Evolutionary conservation across 2,888 invertebrate genomes (phyloP), one percentile per base, ranked within the genome.

Genomic region (Monoplex corrugatus): DNA sequence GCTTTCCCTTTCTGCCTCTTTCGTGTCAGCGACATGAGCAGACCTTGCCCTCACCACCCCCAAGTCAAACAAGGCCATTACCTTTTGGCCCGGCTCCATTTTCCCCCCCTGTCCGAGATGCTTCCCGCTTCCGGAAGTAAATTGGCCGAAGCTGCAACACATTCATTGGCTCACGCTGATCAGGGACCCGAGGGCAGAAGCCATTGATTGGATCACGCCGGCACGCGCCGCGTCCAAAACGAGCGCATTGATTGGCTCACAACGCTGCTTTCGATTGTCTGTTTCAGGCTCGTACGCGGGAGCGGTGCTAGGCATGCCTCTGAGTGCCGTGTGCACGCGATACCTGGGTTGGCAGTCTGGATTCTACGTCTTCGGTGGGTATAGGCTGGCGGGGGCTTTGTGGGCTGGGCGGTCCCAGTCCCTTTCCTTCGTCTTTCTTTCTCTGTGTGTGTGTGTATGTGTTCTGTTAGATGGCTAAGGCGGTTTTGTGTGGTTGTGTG

Each of bases 291-390:
- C 99, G 5, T 99, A 99, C 96, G 99, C 99, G 0, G 99, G 99
- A 40, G 98, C 99, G 85, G 99, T 99, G 90, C 97, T 99, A 91
- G 99, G 98, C 32, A 97, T 98, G 97, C 99, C 99, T 0, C 97
- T 99, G n/a, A 99, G 99, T 28, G 99, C 98, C 0, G 97, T 98
- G 86, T 97, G 99, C 87, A 98, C 98, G 0, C 97, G 98, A 94
- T 97, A 97, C 94, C 97, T 99, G 89, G 98, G 98, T 43, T 99
- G 99, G 98, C 97, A 98, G 93, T 98, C 98, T 10, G 99, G 99
- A 0, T 99, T 99, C 96, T 99, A 99, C 96, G 98, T 99, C 95
- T 99, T 99, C 95, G 99, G 99, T 97, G 63, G 32, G 85, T 85
- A 50, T 8, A 23, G 84, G 45, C n/a, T 83, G 45, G 44, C 13